These are phyloP conservation scores for Diachasmimorpha longicaudata DNA, from an alignment of 1,140 invertebrate genomes.

Conservation along the genomic window DNA sequence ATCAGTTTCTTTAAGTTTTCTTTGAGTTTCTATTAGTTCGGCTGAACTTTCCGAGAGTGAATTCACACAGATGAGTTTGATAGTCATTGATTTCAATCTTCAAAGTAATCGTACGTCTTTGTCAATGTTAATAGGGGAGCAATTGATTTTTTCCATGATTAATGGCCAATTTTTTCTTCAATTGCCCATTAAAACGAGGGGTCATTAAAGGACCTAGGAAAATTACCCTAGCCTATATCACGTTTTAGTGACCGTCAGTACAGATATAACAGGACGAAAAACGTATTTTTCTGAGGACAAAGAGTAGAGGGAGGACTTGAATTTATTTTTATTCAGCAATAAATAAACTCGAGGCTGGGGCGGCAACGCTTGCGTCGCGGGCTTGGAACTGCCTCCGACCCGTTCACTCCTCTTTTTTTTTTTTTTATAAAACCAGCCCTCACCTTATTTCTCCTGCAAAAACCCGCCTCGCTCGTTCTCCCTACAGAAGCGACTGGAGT, in stretches of 20 bases:
- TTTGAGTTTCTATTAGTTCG: no score
- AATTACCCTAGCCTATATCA: conserved; percentile 37
- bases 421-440: conserved; percentile 6
- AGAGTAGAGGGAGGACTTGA: conserved; percentile 7
- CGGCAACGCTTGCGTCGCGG: conserved; percentile 10
- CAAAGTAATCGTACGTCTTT: no score
- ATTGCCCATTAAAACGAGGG: no score
- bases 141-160: no score
- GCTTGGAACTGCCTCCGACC: not conserved
- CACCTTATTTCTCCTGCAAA: conserved; percentile 3
- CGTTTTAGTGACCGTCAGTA: conserved; percentile 12
- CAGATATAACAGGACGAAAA: not conserved
- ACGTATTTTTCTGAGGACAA: not conserved
- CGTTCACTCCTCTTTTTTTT: not conserved
- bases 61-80: no score
- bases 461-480: not conserved
- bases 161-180: no score
- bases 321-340: conserved; percentile 41
- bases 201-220: not conserved
- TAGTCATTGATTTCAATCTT: no score
- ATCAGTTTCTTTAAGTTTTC: no score
- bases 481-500: not conserved
- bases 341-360: conserved; percentile 27
- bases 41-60: no score
- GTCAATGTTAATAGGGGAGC: no score